phyloP scores from a whole-genome alignment of 2,888 invertebrate genomes.

The Nowickia ferox region DNA sequence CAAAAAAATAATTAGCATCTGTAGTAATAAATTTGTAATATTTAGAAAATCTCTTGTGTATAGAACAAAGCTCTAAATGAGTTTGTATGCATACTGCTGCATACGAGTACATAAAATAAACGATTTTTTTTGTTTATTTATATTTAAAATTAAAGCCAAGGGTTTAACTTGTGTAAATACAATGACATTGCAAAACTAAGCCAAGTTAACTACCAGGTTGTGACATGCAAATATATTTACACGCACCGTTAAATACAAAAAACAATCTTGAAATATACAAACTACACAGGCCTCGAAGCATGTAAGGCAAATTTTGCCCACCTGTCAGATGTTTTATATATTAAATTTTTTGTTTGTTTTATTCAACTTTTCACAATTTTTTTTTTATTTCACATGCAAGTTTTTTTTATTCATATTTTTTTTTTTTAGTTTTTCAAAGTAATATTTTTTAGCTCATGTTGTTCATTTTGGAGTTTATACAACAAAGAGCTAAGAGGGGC shows the following conservation, averaged over 20 bases:
- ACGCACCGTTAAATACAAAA: conserved; percentile 40
- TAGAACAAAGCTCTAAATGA: not conserved
- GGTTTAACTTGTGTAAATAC: conserved; percentile 27
- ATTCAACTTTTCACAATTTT: not conserved
- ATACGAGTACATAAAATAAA: conserved; percentile 22
- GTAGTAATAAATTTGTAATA: conserved; percentile 63
- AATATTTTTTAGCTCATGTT: not conserved
- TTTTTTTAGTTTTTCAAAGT: not conserved
- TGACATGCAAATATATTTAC: conserved; percentile 62
- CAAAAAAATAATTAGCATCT: conserved; percentile 13
- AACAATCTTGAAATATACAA: not conserved
- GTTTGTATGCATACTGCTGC: not conserved
- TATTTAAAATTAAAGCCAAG: conserved; percentile 12
- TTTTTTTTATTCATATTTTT: not conserved
- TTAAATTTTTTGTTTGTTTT: not conserved
- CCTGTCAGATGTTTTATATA: not conserved
- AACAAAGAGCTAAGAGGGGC: not conserved
- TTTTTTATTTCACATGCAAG: conserved; percentile 43
- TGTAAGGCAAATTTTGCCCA: not conserved
- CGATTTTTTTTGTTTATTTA: conserved; percentile 36
- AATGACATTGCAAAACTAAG: conserved; percentile 34
- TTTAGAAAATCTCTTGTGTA: conserved; percentile 3
- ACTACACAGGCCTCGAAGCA: conserved; percentile 1
- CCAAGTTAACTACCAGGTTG: conserved; percentile 45
- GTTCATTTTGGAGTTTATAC: not conserved